Evolutionary conservation across 2,797 vertebrate genomes (phyloP), one percentile per base, ranked within the genome.

Genomic region (Artibeus lituratus): DNA sequence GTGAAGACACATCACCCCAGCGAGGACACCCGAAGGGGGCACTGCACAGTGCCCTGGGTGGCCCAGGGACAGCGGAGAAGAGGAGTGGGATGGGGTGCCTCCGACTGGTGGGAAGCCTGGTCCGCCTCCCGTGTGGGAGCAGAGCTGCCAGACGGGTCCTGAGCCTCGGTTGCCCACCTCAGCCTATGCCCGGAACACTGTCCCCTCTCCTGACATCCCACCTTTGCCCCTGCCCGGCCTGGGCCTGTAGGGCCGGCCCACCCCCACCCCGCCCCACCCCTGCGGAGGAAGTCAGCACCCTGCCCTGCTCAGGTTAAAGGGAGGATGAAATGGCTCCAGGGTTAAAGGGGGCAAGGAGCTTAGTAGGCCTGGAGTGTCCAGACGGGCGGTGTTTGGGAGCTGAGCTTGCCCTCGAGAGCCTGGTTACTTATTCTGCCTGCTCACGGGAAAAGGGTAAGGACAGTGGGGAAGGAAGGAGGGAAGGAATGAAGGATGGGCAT

Each of bases 131-230:
- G 3, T 10, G 32, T 49, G 39, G 19, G 70, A 53, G 35, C 18
- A 51, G 42, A 47, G 29, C 8, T 11, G 8, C 59, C 7, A 18
- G 39, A 32, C 32, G 18, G 7, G 37, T 4, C 0, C 35, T 10
- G 10, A 4, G 21, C 29, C 49, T 29, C 22, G 6, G 29, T 14
- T 15, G 26, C 21, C n/a, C 62, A 16, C 32, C 12, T 72, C 65
- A 18, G 37, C 26, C 69, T 1, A 3, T 26, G 62, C 19, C 10
- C 0, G 0, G 5, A 15, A 37, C 12, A 21, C 32, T 12, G 12
- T 18, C 53, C 42, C 32, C 16, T 21, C 49, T 10, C 35, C 59
- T 5, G 7, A 39, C 35, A 19, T 57, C 59, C 53, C 35, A 39
- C 57, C 35, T 18, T 10, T 18, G 32, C 24, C 57, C 39, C 32